phyloP scores from a whole-genome alignment of 2,113 vertebrate genomes.

The Isurus oxyrinchus region DNA sequence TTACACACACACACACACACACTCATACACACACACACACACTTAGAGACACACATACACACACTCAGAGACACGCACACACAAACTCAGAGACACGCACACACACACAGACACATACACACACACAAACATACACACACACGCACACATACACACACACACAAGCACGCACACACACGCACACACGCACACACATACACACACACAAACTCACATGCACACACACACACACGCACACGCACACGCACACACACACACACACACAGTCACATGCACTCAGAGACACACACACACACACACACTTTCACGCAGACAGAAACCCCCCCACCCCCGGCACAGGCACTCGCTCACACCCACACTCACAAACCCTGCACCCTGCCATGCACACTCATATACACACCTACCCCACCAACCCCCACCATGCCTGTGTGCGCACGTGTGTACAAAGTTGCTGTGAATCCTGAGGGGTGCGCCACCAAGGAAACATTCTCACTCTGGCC shows the following conservation, averaged over 20 bases:
- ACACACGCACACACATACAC: background rate
- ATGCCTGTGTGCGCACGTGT: background rate
- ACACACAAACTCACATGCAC: background rate
- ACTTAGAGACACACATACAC: background rate
- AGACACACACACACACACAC: background rate
- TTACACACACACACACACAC: background rate
- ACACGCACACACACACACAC: background rate
- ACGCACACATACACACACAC: background rate
- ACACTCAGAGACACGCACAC: conserved; percentile 1
- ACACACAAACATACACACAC: background rate
- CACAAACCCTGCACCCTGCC: background rate
- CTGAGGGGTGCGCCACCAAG: background rate
- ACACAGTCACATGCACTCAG: background rate
- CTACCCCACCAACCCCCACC: background rate
- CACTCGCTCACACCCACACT: background rate
- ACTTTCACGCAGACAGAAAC: too few species aligned
- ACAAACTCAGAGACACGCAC: background rate
- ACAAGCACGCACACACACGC: background rate
- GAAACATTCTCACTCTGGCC: too few species aligned
- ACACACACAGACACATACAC: background rate
- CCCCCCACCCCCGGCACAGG: too few species aligned
- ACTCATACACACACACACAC: background rate
- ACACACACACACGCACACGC: background rate
- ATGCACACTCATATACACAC: background rate
- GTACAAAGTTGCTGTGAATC: background rate